Base-by-base conservation (phyloP, 2,797 vertebrate genomes). In the Crocidura indochinensis region DNA sequence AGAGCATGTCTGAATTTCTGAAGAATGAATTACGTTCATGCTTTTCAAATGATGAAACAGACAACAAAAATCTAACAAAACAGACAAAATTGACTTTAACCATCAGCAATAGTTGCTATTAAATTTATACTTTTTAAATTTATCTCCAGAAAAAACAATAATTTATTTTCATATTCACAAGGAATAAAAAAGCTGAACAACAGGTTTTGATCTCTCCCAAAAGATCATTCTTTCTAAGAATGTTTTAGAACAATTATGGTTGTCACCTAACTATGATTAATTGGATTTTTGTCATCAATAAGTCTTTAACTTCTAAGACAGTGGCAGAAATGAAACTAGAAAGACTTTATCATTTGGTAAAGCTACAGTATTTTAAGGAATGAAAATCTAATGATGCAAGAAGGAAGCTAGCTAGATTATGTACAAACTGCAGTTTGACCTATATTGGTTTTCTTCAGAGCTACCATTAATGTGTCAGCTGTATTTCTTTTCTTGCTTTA, bases 191-290 rank as follows among this genome's bases (percentile, higher is more conserved):
- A 92, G 75, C 91, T 69, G 22, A 22, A 88, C 88, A 92, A 62
- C 56, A 77, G 65, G 78, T 93, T 96, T 77, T 94, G 38, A 87
- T 90, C 56, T 91, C 78, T 72, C 81, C 88, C 85, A 93, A 71
- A 87, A 24, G n/a, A 15, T 46, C 67, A 51, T 74, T 88, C 96
- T 91, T 95, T 96, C 72, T 79, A 93, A 88, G 94, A 94, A 94
- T 75, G 79, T 65, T 97, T 97, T 96, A 69, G 96, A 95, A 87
- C 92, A 93, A 94, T 92, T 85, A 74, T 87, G 92, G 95, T 89
- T 97, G 96, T 97, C 97, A 97, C 84, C 78, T 96, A 94, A 96
- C 91, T n/a, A n/a, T 97, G 96, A 98, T 97, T 94, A 96, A 97
- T 96, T 95, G 87, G 71, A 71, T 94, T 95, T 97, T 97, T 96